Evolutionary conservation across 2,888 invertebrate species (phyloP).

Genomic region (Cheilosia vernalis): DNA sequence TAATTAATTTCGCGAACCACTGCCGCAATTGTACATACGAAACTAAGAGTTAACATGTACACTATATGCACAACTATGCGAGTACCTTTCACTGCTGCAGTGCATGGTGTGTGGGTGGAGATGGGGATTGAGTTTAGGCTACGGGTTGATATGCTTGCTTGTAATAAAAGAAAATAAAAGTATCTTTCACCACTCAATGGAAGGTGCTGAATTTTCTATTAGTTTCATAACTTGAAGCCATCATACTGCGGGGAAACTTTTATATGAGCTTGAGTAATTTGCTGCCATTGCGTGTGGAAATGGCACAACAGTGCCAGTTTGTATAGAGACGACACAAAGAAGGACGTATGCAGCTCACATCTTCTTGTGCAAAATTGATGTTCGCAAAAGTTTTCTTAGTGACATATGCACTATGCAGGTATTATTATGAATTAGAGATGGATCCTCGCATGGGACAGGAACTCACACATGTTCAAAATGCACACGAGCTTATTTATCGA

Average conservation of each 20-base stretch:
- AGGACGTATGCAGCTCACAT: neutral
- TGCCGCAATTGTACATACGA: slow-evolving; percentile 6
- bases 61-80: neutral
- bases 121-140: neutral
- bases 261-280: neutral
- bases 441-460: slow-evolving; percentile 14
- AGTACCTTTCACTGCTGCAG: slow-evolving; percentile 6
- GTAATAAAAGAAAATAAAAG: slow-evolving; percentile 15
- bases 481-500: slow-evolving; percentile 23
- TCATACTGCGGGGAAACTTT: slow-evolving; percentile 1
- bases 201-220: slow-evolving; percentile 21
- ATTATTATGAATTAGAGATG: slow-evolving; percentile 47
- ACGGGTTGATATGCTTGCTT: neutral
- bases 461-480: neutral
- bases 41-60: slow-evolving; percentile 12
- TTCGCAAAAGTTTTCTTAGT: slow-evolving; percentile 27
- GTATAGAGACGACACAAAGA: neutral
- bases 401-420: slow-evolving; percentile 4
- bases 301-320: no score
- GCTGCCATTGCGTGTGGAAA: neutral
- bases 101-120: neutral
- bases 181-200: slow-evolving; percentile 23
- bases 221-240: slow-evolving; percentile 8
- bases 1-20: slow-evolving; percentile 49
- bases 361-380: slow-evolving; percentile 32